Base-by-base conservation (phyloP, 1,140 invertebrate genomes). In the Doryteuthis pealeii region DNA sequence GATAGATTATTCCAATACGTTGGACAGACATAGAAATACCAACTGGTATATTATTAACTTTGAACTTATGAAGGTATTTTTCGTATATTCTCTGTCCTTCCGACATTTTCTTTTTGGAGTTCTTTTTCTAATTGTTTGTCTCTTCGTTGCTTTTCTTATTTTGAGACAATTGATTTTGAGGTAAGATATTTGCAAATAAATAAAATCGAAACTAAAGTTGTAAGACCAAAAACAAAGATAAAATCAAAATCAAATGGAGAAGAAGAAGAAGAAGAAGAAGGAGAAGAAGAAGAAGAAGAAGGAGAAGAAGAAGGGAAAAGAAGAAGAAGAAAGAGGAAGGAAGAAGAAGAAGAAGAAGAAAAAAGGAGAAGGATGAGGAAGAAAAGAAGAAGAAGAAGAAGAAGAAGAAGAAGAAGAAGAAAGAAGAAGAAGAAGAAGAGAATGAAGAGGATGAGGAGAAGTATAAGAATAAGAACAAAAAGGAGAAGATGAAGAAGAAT, bases 301-400 rank as follows among this genome's bases (percentile, higher is more conserved):
- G 40, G 54, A 54, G 10, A 72, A 54, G 40, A 72, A 54, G 40
- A 72, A 54, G 40, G 54, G 31, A 26, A 72, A 54, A 26, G 54
- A n/a, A 26, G 54, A 54, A 26, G 54, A 72, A 28, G 43, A 72
- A 26, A 58, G 54, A 30, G 31, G 45, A 26, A 58, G 28, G 28
- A 58, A 54, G 40, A 72, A 72, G 33, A 70, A 70, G 33, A 70
- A 70, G 30, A 70, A 70, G 30, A 31, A 70, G 33, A 31, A 70
- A 35, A 31, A 70, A n/a, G n/a, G n/a, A n/a, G n/a, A n/a, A n/a
- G n/a, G n/a, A n/a, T n/a, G n/a, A n/a, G n/a, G n/a, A n/a, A 35
- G n/a, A 70, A 35, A 31, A 70, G 30, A 70, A 70, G 30, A 70
- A 70, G 30, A 70, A 70, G 30, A 70, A 70, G 30, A 70, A 70